Conservation (phyloP, 2,797 vertebrate genomes). For the Ibycter americanus region DNA sequence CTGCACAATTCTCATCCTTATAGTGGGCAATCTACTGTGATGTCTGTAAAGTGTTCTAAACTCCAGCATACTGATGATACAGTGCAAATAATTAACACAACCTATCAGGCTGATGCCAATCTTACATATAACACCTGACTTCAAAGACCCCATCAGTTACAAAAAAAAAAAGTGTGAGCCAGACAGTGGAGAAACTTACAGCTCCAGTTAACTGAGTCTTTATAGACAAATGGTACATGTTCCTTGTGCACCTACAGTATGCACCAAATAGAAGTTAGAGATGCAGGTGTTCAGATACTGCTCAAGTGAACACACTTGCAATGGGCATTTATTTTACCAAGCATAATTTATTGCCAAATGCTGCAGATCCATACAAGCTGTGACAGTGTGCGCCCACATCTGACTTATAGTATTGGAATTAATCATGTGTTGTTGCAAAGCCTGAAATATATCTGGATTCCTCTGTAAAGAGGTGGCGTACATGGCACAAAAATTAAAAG, state of each 20-base stretch:
- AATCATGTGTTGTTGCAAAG: not conserved
- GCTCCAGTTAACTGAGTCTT: not conserved
- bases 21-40: not conserved
- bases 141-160: not conserved
- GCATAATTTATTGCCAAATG: not conserved
- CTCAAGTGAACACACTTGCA: not conserved
- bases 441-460: not conserved
- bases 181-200: not conserved
- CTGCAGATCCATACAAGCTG: not conserved
- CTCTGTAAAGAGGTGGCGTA: not conserved
- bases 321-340: not conserved
- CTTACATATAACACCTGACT: not conserved
- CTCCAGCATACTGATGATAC: not conserved
- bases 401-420: not conserved
- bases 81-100: not conserved
- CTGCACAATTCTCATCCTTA: too few species aligned
- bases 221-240: not conserved
- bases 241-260: not conserved
- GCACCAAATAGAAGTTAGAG: not conserved
- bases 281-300: not conserved
- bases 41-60: not conserved
- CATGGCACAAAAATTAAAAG: not conserved
- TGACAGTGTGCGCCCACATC: not conserved
- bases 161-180: not conserved
- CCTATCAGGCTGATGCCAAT: not conserved